Evolutionary conservation across 2,113 vertebrate genomes (phyloP).

Genomic region (Phoenicopterus ruber): DNA sequence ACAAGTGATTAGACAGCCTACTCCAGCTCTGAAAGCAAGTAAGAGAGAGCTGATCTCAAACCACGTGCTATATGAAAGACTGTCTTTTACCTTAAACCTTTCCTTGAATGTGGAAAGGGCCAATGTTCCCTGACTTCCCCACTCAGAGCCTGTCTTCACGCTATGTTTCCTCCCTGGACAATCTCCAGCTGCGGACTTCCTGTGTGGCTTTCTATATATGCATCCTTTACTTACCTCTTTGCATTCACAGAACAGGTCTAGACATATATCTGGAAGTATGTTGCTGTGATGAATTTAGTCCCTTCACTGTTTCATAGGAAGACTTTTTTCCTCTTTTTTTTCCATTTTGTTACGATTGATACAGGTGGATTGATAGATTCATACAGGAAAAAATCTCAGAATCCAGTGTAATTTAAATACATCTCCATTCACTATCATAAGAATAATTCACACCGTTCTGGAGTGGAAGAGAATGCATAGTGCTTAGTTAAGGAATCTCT

Average conservation of each 20-base stretch:
- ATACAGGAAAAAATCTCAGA: neutral
- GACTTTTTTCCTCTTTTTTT: neutral
- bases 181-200: neutral
- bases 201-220: neutral
- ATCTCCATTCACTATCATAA: neutral
- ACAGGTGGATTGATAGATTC: neutral
- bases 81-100: neutral
- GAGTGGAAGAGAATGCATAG: neutral
- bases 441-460: neutral
- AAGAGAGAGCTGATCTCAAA: neutral
- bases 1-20: neutral
- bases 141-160: neutral
- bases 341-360: neutral
- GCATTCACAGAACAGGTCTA: neutral
- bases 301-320: neutral
- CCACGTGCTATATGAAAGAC: neutral
- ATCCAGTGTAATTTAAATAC: neutral
- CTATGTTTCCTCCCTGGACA: neutral
- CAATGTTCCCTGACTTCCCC: neutral
- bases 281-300: neutral
- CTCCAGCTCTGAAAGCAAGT: neutral
- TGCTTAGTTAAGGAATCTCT: neutral
- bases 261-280: neutral
- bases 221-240: neutral
- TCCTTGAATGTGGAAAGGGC: neutral